Conservation (phyloP, 2,797 vertebrate species). For the Phoeniculus purpureus region DNA sequence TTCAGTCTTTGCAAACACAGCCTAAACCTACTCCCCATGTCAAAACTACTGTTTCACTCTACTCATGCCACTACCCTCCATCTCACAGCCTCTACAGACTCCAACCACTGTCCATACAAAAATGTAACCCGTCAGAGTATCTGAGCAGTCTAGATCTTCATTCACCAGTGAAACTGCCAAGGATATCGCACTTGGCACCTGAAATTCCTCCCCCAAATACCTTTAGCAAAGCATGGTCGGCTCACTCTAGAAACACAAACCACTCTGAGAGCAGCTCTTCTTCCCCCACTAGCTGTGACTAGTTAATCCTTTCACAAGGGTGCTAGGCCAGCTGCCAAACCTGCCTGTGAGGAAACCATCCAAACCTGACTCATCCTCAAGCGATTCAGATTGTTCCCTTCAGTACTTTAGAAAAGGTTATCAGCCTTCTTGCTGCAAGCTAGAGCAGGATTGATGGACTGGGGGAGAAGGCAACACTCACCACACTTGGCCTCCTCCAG, state of each 20-base stretch:
- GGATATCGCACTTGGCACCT: background rate
- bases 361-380: constrained; percentile 25
- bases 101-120: background rate
- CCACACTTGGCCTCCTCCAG: background rate
- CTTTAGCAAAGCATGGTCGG: background rate
- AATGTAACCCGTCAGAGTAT: background rate
- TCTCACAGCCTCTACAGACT: background rate
- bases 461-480: background rate
- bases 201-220: background rate
- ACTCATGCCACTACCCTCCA: background rate
- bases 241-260: background rate
- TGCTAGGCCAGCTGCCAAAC: background rate
- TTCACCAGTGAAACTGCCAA: background rate
- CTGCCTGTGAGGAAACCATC: background rate
- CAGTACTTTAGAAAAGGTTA: background rate
- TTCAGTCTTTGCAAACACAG: background rate
- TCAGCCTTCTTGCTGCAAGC: background rate
- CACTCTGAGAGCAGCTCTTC: background rate
- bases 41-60: background rate
- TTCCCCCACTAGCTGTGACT: background rate
- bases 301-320: background rate
- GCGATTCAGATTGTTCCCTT: background rate
- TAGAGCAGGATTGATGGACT: background rate
- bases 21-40: background rate
- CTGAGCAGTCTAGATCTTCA: background rate